Base-by-base conservation (phyloP, 2,888 invertebrate genomes). In the Micoletzkya japonica region DNA sequence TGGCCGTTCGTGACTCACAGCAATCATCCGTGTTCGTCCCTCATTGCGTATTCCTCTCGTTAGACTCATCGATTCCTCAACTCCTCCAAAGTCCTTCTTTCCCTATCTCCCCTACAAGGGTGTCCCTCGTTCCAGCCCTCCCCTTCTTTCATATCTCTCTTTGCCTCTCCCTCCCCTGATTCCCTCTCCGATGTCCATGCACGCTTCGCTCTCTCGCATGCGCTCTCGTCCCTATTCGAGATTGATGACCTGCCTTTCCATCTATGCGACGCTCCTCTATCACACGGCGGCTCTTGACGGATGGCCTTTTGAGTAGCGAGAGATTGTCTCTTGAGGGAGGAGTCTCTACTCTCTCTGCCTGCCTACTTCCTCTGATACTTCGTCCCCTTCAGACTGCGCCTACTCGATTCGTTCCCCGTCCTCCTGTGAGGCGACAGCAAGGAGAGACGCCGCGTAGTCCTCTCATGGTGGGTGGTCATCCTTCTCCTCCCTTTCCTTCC, bases 381-480 rank as follows among this genome's bases (percentile, higher is more conserved):
- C 14, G 32, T 26, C 54, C 37, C 4, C 34, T 28, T 56, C 56
- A 36, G 28, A 52, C 54, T 56, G 14, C 49, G 14, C 49, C n/a
- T n/a, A 17, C 50, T 17, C 68, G 44, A 2, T 68, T 68, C 28
- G 58, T 58, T 44, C 58, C 49, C 24, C 68, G 58, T 24, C 58
- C 68, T 0, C 57, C 57, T 3, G 39, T 49, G n/a, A 58, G 58
- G 37, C 26, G 58, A 34, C 39, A 36, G 67, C 59, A 57, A 54
- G 58, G 17, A 6, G 76, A 75, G 57, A 58, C 82, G 37, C 82
- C 84, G 39, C 73, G 79, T 32, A 79, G 79, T 75, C 84, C 84
- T n/a, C 73, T 84, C 58, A 74, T 84, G 75, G 78, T 76, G 28
- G 81, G 84, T 71, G 84, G 84, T 44, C 83, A 82, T 36, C 2